Conservation (phyloP, 2,888 invertebrate genomes). For the Leptothorax acervorum region DNA sequence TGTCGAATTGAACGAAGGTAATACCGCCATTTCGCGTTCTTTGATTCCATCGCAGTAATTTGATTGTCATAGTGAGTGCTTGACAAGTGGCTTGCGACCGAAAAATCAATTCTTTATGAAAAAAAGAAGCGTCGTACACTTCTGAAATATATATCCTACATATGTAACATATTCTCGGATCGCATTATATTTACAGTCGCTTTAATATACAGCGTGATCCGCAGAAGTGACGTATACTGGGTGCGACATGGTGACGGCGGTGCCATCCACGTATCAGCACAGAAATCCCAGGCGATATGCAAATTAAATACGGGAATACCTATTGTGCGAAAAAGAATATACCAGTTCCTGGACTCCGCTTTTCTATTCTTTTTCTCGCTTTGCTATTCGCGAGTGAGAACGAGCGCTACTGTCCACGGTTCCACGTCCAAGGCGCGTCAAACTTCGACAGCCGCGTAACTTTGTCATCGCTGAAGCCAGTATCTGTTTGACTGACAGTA, state of each 20-base stretch:
- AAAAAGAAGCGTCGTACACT: not conserved
- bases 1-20: slow-evolving; percentile 60
- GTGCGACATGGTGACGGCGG: slow-evolving; percentile 49
- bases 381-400: too few relatives aligned
- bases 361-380: not conserved
- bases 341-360: not conserved
- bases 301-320: too few relatives aligned
- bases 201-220: slow-evolving; percentile 43
- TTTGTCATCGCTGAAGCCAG: too few relatives aligned
- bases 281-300: too few relatives aligned
- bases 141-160: not conserved
- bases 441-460: too few relatives aligned
- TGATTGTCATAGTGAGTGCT: slow-evolving; percentile 41
- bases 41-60: not conserved
- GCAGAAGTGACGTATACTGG: not conserved
- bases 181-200: slow-evolving; percentile 40
- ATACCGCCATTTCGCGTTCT: slow-evolving; percentile 24
- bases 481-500: too few relatives aligned
- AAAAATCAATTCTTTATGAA: slow-evolving; percentile 17
- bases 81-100: not conserved
- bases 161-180: slow-evolving; percentile 10
- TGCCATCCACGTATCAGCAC: too few relatives aligned
- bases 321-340: not conserved
- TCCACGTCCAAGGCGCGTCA: too few relatives aligned
- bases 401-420: too few relatives aligned